These are phyloP conservation scores for Champsocephalus esox DNA, from an alignment of 2,797 vertebrate species.

Conservation along the genomic window DNA sequence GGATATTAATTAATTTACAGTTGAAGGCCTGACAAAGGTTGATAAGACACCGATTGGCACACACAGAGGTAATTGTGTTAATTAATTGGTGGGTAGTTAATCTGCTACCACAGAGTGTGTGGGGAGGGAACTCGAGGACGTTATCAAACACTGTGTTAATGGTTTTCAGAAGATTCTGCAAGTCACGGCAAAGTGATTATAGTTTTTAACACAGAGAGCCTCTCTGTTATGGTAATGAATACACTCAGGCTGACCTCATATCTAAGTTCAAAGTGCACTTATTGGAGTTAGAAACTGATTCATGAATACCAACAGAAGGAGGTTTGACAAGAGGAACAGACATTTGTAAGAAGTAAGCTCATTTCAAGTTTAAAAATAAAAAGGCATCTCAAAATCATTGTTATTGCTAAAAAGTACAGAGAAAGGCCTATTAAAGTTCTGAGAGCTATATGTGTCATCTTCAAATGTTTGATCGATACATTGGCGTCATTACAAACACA, in stretches of 20 bases:
- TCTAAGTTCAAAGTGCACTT: slow-evolving; percentile 42
- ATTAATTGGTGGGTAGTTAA: slow-evolving; percentile 77
- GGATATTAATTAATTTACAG: slow-evolving; percentile 80
- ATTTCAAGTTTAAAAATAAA: not conserved
- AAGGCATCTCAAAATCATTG: not conserved
- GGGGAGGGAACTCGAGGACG: slow-evolving; percentile 39
- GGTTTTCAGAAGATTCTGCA: slow-evolving; percentile 62
- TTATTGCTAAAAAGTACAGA: not conserved
- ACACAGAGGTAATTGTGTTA: slow-evolving; percentile 75
- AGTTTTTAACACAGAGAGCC: slow-evolving; percentile 15
- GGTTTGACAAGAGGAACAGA: not conserved
- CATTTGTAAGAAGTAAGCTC: not conserved
- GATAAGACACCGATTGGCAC: slow-evolving; percentile 79
- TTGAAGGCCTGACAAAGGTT: slow-evolving; percentile 78
- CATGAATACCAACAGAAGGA: not conserved
- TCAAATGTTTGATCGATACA: not conserved
- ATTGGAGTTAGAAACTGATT: slow-evolving; percentile 18
- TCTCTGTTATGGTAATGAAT: slow-evolving; percentile 45
- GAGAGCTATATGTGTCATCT: not conserved
- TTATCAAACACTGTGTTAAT: slow-evolving; percentile 66
- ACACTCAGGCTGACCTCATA: slow-evolving; percentile 37
- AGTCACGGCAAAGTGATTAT: slow-evolving; percentile 57
- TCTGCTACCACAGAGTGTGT: slow-evolving; percentile 56
- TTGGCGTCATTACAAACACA: not conserved
- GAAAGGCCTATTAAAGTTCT: not conserved